phyloP scores from a whole-genome alignment of 2,113 vertebrate species.

The Syngnathus scovelli region DNA sequence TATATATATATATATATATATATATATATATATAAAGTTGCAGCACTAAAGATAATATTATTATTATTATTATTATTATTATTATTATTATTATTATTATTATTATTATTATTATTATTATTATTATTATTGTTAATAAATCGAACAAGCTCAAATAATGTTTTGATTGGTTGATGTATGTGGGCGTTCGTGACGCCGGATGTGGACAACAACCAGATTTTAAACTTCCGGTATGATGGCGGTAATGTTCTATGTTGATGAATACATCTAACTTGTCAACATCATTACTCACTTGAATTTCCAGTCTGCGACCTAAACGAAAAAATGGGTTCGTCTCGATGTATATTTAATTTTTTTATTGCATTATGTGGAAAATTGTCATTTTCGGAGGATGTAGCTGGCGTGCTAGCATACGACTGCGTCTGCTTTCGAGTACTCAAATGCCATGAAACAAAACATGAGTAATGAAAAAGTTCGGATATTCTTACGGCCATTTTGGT shows the following conservation, averaged over 20 bases:
- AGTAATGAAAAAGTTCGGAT: background rate
- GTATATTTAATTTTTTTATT: background rate
- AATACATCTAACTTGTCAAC: background rate
- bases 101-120: too few relatives aligned
- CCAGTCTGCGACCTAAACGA: background rate
- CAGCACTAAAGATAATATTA: too few relatives aligned
- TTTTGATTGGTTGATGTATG: background rate
- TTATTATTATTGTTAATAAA: too few relatives aligned
- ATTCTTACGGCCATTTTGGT: background rate
- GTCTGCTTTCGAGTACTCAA: background rate
- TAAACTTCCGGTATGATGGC: constrained; percentile 8
- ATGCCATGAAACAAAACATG: background rate
- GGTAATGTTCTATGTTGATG: constrained; percentile 8
- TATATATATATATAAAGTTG: too few relatives aligned
- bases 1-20: too few relatives aligned
- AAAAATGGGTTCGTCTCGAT: constrained; percentile 2
- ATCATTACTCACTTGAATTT: background rate
- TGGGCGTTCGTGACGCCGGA: background rate
- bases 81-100: too few relatives aligned
- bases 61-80: too few relatives aligned
- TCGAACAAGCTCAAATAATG: background rate
- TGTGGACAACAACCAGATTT: background rate
- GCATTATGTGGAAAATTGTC: background rate
- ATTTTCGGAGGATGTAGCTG: background rate
- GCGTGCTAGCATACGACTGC: background rate